phyloP scores from a whole-genome alignment of 2,888 invertebrate species.

The Aphodius granarius region DNA sequence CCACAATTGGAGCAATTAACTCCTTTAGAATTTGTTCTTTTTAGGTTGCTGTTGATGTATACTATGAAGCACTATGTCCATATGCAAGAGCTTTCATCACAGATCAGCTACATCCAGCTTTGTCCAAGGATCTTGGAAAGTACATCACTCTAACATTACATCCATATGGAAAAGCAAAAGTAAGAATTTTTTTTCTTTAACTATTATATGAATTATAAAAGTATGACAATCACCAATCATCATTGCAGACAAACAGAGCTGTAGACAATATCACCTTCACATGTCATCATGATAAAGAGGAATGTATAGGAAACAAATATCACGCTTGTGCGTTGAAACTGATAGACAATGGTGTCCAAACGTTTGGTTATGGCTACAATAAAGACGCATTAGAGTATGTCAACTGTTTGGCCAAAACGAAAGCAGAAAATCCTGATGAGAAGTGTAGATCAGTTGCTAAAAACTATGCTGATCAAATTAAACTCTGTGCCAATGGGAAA shows the following conservation, averaged over 20 bases:
- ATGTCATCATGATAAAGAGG: conserved; percentile 73
- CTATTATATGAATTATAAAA: too few relatives aligned
- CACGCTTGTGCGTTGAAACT: conserved; percentile 60
- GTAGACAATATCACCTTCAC: conserved; percentile 54
- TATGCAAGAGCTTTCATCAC: conserved; percentile 74
- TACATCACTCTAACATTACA: conserved; percentile 68
- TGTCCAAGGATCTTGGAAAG: conserved; percentile 57
- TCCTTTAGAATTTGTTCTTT: conserved; percentile 30
- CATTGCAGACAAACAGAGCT: conserved; percentile 10
- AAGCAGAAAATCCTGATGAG: not conserved
- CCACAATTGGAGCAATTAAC: not conserved
- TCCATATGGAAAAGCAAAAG: conserved; percentile 73
- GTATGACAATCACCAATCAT: too few relatives aligned
- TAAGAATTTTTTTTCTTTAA: too few relatives aligned
- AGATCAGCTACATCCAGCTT: conserved; percentile 67
- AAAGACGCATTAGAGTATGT: conserved; percentile 55
- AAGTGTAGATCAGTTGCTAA: not conserved
- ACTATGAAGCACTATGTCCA: conserved; percentile 75
- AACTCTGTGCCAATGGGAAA: not conserved
- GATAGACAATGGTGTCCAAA: conserved; percentile 37
- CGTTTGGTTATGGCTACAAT: not conserved
- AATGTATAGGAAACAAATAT: conserved; percentile 75
- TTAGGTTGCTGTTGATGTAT: conserved; percentile 66
- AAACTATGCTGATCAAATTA: not conserved
- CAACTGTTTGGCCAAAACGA: conserved; percentile 62